Conservation (phyloP, 2,888 invertebrate species). For the Watsonalla binaria region DNA sequence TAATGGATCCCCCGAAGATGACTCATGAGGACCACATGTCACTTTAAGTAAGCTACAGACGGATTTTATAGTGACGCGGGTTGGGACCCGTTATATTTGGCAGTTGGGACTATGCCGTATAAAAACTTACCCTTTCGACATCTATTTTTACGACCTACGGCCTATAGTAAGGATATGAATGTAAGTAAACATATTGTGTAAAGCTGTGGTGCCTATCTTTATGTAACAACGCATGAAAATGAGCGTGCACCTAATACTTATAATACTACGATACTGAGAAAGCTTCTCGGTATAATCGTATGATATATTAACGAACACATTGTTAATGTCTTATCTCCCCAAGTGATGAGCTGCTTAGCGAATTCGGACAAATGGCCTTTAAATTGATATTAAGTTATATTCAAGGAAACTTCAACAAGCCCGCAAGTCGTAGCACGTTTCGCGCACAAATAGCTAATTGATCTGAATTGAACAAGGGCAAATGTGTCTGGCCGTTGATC, state of each 20-base stretch:
- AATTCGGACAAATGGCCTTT: neutral
- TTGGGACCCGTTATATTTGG: slow-evolving; percentile 39
- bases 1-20: slow-evolving; percentile 68
- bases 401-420: neutral
- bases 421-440: slow-evolving; percentile 9
- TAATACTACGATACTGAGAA: too few species aligned
- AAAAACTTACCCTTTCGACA: slow-evolving; percentile 23
- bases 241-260: too few species aligned
- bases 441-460: slow-evolving; percentile 38
- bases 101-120: slow-evolving; percentile 17
- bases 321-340: neutral
- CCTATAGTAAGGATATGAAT: neutral
- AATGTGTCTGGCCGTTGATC: slow-evolving; percentile 34
- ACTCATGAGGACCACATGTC: slow-evolving; percentile 61
- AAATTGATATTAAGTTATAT: slow-evolving; percentile 3
- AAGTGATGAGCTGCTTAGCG: neutral
- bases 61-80: slow-evolving; percentile 44
- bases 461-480: slow-evolving; percentile 46
- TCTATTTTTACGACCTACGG: neutral
- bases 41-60: slow-evolving; percentile 46
- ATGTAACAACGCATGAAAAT: neutral
- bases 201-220: neutral
- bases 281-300: too few species aligned
- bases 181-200: neutral
- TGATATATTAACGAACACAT: neutral